A percentile compares a stretch with the other conserved stretches of the same genome.
Conservation (phyloP, 2,888 invertebrate genomes). For the Villa cingulata region DNA sequence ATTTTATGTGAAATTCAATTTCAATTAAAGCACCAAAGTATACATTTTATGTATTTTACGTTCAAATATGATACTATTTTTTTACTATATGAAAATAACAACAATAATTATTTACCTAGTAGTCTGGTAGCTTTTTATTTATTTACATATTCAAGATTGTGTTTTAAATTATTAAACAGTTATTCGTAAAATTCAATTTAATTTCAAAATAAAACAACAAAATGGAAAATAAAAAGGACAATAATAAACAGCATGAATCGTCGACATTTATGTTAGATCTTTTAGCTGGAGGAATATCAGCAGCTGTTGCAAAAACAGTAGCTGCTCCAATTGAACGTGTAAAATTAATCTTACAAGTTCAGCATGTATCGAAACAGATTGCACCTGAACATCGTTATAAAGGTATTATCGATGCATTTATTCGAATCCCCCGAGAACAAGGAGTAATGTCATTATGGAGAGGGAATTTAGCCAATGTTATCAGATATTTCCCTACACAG, state of each 20-base stretch:
- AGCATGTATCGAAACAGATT: conserved; percentile 75
- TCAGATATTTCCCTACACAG: conserved; percentile 82
- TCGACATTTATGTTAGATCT: conserved; percentile 67
- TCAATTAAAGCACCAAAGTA: no score
- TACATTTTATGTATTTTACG: no score
- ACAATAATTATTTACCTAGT: no score
- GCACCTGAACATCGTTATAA: conserved; percentile 70
- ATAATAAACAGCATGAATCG: no score
- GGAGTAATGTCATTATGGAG: conserved; percentile 72
- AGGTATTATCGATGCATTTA: conserved; percentile 61
- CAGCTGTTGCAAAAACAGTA: conserved; percentile 78
- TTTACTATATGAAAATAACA: no score
- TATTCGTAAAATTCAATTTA: no score
- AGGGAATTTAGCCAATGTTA: conserved; percentile 80
- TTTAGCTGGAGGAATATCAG: conserved; percentile 72
- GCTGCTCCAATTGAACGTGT: conserved; percentile 87
- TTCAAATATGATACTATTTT: no score
- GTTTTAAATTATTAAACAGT: no score
- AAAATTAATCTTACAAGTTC: conserved; percentile 79
- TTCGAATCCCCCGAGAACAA: conserved; percentile 68
- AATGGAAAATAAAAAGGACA: not conserved
- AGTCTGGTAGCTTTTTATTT: no score
- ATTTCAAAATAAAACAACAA: no score
- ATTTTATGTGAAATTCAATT: no score
- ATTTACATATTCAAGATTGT: no score